phyloP scores from a whole-genome alignment of 2,888 invertebrate genomes.

The Piscicola geometra region DNA sequence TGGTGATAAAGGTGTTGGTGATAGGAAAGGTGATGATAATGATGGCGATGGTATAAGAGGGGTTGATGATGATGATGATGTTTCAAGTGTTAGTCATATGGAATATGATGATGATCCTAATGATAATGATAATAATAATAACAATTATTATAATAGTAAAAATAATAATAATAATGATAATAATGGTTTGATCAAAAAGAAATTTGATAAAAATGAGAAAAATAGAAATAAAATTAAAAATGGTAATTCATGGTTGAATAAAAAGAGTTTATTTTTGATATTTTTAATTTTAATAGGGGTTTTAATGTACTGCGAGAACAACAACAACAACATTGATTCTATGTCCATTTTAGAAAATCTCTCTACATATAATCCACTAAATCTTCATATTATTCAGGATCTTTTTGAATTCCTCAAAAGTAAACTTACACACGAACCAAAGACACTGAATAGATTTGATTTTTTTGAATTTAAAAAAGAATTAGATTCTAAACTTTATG shows the following conservation, averaged over 20 bases:
- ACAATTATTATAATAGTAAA: neutral
- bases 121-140: slow-evolving; percentile 13
- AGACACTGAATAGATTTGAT: neutral
- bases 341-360: too few relatives aligned
- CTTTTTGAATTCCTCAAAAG: too few relatives aligned
- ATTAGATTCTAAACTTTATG: neutral
- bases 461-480: neutral
- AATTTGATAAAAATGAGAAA: too few relatives aligned
- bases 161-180: neutral
- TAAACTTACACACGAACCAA: too few relatives aligned
- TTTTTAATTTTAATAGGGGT: too few relatives aligned
- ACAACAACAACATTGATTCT: too few relatives aligned
- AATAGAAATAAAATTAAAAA: too few relatives aligned
- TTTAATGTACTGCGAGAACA: too few relatives aligned
- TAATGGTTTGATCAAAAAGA: neutral
- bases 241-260: too few relatives aligned
- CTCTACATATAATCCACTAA: too few relatives aligned
- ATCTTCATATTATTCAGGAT: too few relatives aligned
- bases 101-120: slow-evolving; percentile 5
- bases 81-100: slow-evolving; percentile 19
- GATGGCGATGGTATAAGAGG: slow-evolving; percentile 32
- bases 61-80: slow-evolving; percentile 35
- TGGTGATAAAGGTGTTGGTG: slow-evolving; percentile 28
- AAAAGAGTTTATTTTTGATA: too few relatives aligned
- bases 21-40: slow-evolving; percentile 28